Conservation (phyloP, 2,113 vertebrate species). For the Cyanistes caeruleus region DNA sequence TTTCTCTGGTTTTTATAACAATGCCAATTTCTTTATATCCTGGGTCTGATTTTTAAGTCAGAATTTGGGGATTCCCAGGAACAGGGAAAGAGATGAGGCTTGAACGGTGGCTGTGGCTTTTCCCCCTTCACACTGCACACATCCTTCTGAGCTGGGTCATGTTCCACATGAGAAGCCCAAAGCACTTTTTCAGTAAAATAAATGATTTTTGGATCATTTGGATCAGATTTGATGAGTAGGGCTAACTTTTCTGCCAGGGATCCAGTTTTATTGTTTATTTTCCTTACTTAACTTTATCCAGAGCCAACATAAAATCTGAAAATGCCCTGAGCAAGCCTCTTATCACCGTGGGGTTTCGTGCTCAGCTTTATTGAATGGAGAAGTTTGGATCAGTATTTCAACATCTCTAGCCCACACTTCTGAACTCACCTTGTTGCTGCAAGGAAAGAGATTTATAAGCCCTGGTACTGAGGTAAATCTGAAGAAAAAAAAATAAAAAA, state of each 20-base stretch:
- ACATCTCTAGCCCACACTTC: background rate
- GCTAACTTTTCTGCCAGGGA: background rate
- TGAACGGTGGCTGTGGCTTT: background rate
- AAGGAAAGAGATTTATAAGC: background rate
- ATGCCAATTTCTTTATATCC: background rate
- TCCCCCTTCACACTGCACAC: background rate
- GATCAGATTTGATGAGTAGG: background rate
- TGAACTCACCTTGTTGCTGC: background rate
- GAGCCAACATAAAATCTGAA: background rate
- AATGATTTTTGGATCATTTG: background rate
- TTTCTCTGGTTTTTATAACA: background rate
- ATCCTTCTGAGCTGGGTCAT: background rate
- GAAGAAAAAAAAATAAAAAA: background rate
- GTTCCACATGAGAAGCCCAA: background rate
- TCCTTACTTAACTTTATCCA: background rate
- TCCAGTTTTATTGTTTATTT: background rate
- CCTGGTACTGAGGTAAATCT: background rate
- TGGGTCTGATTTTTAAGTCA: background rate
- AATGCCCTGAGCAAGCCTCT: background rate
- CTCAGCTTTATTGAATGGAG: background rate
- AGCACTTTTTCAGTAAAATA: background rate
- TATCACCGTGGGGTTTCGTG: background rate
- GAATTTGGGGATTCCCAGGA: background rate
- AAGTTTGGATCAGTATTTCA: background rate
- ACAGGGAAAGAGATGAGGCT: background rate